Percentiles rank a stretch among this genome's conserved stretches.
Evolutionary conservation across 2,888 invertebrate genomes (phyloP).

Genomic region (Meteorus colon): DNA sequence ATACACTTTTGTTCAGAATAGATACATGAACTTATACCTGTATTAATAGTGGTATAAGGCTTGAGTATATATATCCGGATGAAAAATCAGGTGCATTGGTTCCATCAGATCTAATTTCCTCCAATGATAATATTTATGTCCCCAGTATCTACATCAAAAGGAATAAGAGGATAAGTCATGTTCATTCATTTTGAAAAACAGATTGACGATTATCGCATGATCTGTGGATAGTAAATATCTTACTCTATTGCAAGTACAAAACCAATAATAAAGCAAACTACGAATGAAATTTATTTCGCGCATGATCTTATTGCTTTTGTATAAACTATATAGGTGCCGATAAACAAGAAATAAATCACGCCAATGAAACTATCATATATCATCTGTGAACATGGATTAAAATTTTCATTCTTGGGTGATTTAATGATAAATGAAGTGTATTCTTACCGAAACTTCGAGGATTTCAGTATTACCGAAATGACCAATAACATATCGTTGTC

Average conservation of each 20-base stretch:
- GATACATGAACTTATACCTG: neutral
- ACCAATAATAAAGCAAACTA: conserved; percentile 55
- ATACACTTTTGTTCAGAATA: conserved; percentile 29
- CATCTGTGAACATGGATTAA: conserved; percentile 57
- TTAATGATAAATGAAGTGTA: conserved; percentile 15
- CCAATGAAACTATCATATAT: conserved; percentile 61
- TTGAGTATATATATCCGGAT: too few species aligned
- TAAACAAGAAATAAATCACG: conserved; percentile 56
- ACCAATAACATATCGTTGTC: conserved; percentile 56
- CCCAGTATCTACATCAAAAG: conserved; percentile 48
- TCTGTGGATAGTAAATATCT: conserved; percentile 50
- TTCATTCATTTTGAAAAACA: conserved; percentile 1
- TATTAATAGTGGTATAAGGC: neutral
- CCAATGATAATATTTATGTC: conserved; percentile 44
- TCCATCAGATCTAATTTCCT: conserved; percentile 48
- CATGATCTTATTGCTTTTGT: conserved; percentile 37
- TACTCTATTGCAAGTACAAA: conserved; percentile 56
- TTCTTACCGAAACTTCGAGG: conserved; percentile 58
- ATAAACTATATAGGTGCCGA: conserved; percentile 52
- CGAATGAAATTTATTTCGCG: conserved; percentile 50
- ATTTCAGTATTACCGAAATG: conserved; percentile 54
- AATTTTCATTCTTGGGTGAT: neutral
- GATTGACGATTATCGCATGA: neutral
- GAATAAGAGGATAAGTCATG: conserved; percentile 4
- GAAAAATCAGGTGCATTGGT: neutral